These are phyloP conservation scores for Chionodraco myersi DNA, from an alignment of 2,113 vertebrate genomes.

Conservation along the genomic window DNA sequence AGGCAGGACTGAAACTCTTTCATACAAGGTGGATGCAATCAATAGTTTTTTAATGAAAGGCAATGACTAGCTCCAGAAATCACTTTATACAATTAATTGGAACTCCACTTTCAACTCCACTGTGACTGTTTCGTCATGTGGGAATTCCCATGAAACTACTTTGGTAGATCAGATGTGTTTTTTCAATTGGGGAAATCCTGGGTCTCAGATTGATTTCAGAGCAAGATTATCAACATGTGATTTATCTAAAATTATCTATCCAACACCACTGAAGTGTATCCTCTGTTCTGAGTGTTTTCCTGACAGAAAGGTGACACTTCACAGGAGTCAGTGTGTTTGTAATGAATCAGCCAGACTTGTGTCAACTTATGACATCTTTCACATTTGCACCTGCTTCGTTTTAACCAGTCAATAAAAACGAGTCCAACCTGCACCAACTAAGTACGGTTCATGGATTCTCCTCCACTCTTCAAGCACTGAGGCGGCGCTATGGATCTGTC, in stretches of 20 bases:
- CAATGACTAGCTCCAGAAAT: neutral
- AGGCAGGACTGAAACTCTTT: neutral
- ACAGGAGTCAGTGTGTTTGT: conserved; percentile 11
- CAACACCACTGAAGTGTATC: neutral
- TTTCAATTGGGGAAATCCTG: conserved; percentile 24
- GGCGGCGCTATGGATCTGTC: conserved; percentile 52
- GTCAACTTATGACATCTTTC: conserved; percentile 10
- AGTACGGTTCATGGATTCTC: conserved; percentile 47
- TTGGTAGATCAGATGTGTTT: neutral
- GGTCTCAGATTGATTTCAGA: conserved; percentile 8
- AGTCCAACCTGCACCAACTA: conserved; percentile 29
- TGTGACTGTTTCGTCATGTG: neutral
- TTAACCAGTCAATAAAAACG: conserved; percentile 38
- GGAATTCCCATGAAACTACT: conserved; percentile 8
- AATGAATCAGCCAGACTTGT: neutral
- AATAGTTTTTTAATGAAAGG: neutral
- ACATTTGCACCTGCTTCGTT: neutral
- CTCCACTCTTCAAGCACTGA: conserved; percentile 6
- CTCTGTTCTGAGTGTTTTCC: neutral
- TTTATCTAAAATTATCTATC: neutral
- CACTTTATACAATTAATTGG: neutral
- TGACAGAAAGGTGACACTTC: conserved; percentile 6
- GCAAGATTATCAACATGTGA: neutral
- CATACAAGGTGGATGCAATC: neutral
- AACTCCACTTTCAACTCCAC: neutral